Conservation (phyloP, 2,888 invertebrate species). For the Schizaphis graminum region DNA sequence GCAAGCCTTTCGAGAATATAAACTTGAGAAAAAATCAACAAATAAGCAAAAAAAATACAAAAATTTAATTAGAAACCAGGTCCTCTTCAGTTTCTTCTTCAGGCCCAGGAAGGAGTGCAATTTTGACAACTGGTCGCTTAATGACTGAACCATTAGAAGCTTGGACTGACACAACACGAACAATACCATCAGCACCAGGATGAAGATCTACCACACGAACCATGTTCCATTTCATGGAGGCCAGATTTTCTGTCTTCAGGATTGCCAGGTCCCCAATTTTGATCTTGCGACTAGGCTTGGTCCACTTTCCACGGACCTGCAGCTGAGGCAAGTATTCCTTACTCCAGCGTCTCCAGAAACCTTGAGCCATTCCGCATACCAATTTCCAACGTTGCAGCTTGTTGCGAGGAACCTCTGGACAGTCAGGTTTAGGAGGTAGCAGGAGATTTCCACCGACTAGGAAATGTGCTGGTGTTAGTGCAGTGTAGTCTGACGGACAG, state of each 20-base stretch:
- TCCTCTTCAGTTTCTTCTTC: too few relatives aligned
- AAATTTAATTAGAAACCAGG: too few relatives aligned
- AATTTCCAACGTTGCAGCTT: neutral
- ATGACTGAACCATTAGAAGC: too few relatives aligned
- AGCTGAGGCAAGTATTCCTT: too few relatives aligned
- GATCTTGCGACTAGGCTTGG: neutral
- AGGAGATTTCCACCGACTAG: neutral
- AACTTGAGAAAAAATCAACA: too few relatives aligned
- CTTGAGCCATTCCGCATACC: neutral
- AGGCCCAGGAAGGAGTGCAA: too few relatives aligned
- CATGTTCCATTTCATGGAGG: neutral
- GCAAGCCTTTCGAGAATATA: too few relatives aligned
- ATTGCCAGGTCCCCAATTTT: neutral
- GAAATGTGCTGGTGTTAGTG: neutral
- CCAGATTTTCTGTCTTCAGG: neutral
- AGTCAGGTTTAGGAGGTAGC: neutral
- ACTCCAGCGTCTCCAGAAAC: too few relatives aligned
- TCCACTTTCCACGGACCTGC: neutral
- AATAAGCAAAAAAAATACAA: too few relatives aligned
- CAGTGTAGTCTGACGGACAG: neutral
- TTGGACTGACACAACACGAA: neutral
- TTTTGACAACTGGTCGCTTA: too few relatives aligned
- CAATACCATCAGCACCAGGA: conserved; percentile 1
- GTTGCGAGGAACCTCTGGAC: neutral
- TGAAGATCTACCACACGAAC: neutral